Conservation (phyloP, 2,797 vertebrate genomes). For the Amniataba percoides region DNA sequence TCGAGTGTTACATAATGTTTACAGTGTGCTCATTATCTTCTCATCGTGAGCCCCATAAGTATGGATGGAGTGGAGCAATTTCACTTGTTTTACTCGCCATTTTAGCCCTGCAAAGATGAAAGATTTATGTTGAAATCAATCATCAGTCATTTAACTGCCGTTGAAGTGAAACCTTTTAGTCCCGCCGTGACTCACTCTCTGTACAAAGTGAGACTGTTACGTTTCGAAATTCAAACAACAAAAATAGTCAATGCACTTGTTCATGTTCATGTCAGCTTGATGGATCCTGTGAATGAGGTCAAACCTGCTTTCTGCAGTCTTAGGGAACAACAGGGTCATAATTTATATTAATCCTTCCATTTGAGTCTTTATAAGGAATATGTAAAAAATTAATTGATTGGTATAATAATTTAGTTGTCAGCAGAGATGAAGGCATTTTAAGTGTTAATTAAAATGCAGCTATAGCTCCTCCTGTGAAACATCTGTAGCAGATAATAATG, state of each 20-base stretch:
- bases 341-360: not conserved
- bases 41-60: conserved; percentile 22
- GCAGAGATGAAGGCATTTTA: not conserved
- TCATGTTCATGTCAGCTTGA: not conserved
- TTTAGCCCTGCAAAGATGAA: not conserved
- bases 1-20: conserved; percentile 61
- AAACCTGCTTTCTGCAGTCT: not conserved
- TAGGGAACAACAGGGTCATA: no score
- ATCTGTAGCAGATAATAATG: not conserved
- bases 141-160: not conserved
- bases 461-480: not conserved
- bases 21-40: conserved; percentile 27
- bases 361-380: not conserved
- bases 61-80: conserved; percentile 3
- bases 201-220: not conserved
- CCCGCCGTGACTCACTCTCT: not conserved
- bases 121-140: conserved; percentile 1
- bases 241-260: not conserved
- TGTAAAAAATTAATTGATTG: not conserved
- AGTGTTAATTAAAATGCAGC: not conserved
- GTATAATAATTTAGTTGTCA: not conserved
- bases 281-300: not conserved
- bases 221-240: not conserved
- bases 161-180: not conserved
- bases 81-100: not conserved